phyloP scores from a whole-genome alignment of 2,888 invertebrate species.

The Drosophila neutralis region DNA sequence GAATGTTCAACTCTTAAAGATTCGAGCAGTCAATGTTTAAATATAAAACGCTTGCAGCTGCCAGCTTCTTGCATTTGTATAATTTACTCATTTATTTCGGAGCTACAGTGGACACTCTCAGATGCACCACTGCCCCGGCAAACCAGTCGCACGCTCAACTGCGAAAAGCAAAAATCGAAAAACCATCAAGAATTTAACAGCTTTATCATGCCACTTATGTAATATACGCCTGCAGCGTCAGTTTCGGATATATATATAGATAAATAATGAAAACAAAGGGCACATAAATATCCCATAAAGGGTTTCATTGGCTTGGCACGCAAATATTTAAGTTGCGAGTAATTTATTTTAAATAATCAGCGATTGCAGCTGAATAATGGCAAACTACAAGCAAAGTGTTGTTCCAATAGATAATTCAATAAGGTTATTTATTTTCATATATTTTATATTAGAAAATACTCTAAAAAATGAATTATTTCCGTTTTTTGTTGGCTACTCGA shows the following conservation, averaged over 20 bases:
- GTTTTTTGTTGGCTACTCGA: not conserved
- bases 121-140: slow-evolving; percentile 23
- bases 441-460: no score
- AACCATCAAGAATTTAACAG: slow-evolving; percentile 52
- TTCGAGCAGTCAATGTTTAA: not conserved
- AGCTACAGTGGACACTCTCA: slow-evolving; percentile 15
- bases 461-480: not conserved
- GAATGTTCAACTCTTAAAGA: not conserved
- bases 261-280: slow-evolving; percentile 68
- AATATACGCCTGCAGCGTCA: slow-evolving; percentile 23
- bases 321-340: slow-evolving; percentile 10
- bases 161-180: not conserved
- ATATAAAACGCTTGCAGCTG: not conserved
- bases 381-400: not conserved
- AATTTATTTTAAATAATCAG: slow-evolving; percentile 9
- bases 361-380: slow-evolving; percentile 21
- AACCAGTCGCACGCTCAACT: no score
- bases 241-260: not conserved
- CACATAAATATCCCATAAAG: slow-evolving; percentile 60
- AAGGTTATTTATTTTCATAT: no score
- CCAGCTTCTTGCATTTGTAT: slow-evolving; percentile 23
- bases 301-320: slow-evolving; percentile 47
- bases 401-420: not conserved
- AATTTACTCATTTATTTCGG: slow-evolving; percentile 42
- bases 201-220: slow-evolving; percentile 57